phyloP scores from a whole-genome alignment of 2,797 vertebrate genomes.

The Pantherophis vulpinus region DNA sequence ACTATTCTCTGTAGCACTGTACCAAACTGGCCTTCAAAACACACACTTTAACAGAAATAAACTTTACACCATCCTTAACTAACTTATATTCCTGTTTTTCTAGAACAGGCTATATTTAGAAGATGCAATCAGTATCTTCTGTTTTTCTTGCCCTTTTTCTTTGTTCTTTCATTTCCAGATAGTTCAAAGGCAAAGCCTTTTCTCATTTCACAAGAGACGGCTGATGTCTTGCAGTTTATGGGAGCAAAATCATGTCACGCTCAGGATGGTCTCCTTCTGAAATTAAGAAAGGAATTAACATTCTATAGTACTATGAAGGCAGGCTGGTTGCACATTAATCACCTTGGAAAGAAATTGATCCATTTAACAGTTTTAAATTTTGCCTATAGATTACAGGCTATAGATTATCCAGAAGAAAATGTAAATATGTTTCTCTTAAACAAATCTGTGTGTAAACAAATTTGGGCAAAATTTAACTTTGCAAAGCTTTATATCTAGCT shows the following conservation, averaged over 20 bases:
- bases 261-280: neutral
- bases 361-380: neutral
- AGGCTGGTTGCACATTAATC: neutral
- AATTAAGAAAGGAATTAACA: neutral
- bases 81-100: neutral
- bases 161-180: neutral
- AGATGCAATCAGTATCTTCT: neutral
- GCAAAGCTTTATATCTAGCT: neutral
- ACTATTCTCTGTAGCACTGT: neutral
- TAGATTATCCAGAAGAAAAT: neutral
- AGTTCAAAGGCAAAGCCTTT: neutral
- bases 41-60: neutral
- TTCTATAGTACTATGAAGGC: neutral
- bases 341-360: neutral
- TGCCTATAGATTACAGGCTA: neutral
- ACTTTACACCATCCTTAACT: neutral
- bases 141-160: neutral
- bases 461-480: neutral
- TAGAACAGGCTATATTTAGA: neutral
- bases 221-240: neutral
- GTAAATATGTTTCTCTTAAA: neutral
- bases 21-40: neutral
- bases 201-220: neutral
- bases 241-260: neutral
- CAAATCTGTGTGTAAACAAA: neutral